Percentiles rank a stretch among this genome's conserved stretches.
phyloP scores from a whole-genome alignment of 2,113 vertebrate genomes.

The Syngnathoides biaculeatus region DNA sequence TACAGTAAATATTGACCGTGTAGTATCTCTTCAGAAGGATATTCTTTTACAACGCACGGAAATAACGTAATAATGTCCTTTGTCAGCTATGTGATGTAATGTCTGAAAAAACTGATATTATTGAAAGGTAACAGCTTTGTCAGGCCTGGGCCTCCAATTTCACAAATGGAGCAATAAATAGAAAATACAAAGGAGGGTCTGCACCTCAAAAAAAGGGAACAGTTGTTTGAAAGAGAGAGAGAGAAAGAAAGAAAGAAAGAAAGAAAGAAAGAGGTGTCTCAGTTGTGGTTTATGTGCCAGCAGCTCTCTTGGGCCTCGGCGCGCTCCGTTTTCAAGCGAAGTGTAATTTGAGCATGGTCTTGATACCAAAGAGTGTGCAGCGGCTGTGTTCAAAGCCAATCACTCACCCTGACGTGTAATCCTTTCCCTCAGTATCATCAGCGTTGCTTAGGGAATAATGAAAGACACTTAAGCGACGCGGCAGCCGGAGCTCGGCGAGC shows the following conservation, averaged over 20 bases:
- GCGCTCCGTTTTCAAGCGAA: constrained; percentile 75
- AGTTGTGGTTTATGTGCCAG: constrained; percentile 75
- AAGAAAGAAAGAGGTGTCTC: constrained; percentile 51
- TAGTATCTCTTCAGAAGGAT: neutral
- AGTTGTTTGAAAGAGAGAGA: constrained; percentile 27
- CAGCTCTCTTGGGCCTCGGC: constrained; percentile 73
- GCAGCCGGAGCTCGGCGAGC: constrained; percentile 60
- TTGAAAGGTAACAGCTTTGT: constrained; percentile 59
- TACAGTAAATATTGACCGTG: no score
- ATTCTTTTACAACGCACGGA: neutral
- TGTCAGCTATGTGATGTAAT: constrained; percentile 57
- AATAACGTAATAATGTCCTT: constrained; percentile 17
- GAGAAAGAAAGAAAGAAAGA: neutral
- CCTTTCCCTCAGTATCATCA: constrained; percentile 71
- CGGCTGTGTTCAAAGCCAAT: constrained; percentile 77
- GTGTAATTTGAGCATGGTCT: constrained; percentile 76
- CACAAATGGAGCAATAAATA: neutral
- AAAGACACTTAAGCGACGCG: constrained; percentile 70
- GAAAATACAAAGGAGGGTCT: constrained; percentile 40
- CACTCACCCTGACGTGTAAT: constrained; percentile 76
- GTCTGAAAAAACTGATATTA: constrained; percentile 59
- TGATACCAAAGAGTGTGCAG: constrained; percentile 77
- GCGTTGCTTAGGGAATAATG: constrained; percentile 71
- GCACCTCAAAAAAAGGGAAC: constrained; percentile 52
- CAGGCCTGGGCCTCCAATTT: neutral